phyloP scores from a whole-genome alignment of 2,797 vertebrate genomes.

The Pteropus rufus region DNA sequence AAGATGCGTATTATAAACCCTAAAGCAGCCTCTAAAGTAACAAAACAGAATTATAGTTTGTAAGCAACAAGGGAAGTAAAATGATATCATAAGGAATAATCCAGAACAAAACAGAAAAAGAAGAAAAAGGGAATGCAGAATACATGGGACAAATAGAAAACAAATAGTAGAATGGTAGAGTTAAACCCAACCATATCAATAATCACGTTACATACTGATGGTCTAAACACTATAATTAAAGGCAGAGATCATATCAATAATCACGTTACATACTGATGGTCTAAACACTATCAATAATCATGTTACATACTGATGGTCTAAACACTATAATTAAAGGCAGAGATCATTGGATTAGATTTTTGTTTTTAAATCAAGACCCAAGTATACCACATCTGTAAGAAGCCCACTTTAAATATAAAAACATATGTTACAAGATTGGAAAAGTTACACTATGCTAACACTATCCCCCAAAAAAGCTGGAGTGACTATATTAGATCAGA shows the following conservation, averaged over 20 bases:
- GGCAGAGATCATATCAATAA: not conserved
- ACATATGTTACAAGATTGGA: not conserved
- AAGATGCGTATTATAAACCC: not conserved
- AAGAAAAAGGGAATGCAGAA: not conserved
- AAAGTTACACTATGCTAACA: not conserved
- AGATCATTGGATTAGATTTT: not conserved
- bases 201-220: not conserved
- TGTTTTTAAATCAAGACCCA: not conserved
- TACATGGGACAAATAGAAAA: not conserved
- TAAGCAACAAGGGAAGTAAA: not conserved
- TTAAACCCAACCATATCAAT: not conserved
- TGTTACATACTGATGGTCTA: not conserved
- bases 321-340: not conserved
- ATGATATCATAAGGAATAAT: not conserved
- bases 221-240: not conserved
- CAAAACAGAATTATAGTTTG: not conserved
- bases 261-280: not conserved
- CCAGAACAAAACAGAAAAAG: not conserved
- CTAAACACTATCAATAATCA: not conserved
- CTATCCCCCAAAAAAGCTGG: not conserved
- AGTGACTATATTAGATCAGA: not conserved
- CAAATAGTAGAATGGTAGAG: not conserved
- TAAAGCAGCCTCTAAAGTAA: not conserved
- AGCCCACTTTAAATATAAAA: not conserved
- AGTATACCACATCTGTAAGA: not conserved